Evolutionary conservation across 2,888 invertebrate species (phyloP), one percentile per base, ranked within the genome.

Genomic region (Oligia fasciuncula): DNA sequence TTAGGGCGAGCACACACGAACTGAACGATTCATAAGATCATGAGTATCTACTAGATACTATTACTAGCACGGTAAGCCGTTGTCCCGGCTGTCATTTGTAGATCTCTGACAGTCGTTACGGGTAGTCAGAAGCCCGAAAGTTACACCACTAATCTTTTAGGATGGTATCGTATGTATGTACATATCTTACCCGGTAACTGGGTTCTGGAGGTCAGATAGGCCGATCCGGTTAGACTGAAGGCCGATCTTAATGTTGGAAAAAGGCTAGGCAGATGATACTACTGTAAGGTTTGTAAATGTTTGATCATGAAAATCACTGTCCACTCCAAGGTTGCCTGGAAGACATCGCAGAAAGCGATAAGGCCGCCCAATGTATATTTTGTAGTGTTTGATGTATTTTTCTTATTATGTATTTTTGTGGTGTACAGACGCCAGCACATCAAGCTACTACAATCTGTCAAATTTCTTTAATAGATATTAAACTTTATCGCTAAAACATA

Each of bases 1-100:
- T 87, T 75, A 87, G 75, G 84, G 72, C 62, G 65, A 72, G 87
- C n/a, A 23, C 66, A 84, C 78, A 84, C 74, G 60, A 68, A 65
- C 29, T 68, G 17, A 29, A 40, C 66, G 29, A 40, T 60, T 80
- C 63, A 67, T 71, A 71, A 67, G 29, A 72, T 57, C 4, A 14
- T 57, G 51, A 81, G n/a, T 23, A 60, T 40, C 11, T 19, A 5
- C 19, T 57, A n/a, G 11, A 57, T 57, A 57, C 23, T 70, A 62
- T 9, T 40, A 23, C 23, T n/a, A 14, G 51, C 51, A 51, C 19
- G 29, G 6, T 23, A 19, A 49, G 49, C 29, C 19, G 0, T 69
- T 49, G 11, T 35, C 8, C 19, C 23, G 0, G 35, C 1, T 35
- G 23, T 35, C 13, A 29, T 51, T 19, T 57, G 23, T 23, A 35